Evolutionary conservation across 2,797 vertebrate genomes (phyloP), one percentile per base, ranked within the genome.

Genomic region (Halcyon chelicuti): DNA sequence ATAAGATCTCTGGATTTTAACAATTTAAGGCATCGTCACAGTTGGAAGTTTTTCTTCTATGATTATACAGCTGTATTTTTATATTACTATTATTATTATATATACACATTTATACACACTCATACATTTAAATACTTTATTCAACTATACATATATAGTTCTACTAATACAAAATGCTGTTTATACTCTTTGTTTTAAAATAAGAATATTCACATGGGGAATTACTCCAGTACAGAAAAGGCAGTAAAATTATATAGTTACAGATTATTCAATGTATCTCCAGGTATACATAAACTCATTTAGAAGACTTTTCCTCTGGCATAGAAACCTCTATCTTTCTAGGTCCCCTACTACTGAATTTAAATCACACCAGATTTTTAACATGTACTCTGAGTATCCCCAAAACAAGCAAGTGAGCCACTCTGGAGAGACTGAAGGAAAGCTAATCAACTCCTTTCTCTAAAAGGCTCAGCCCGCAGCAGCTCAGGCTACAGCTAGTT

Each of bases 221-320:
- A 78, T 73, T 78, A 61, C 42, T 72, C 46, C 40, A 86, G 61
- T 21, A 58, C 15, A 90, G 70, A 62, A 91, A 78, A 84, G 15
- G 70, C 58, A 95, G 60, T 94, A 95, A 94, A 97, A 84, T 93
- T 78, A 66, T 72, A 72, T 14, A 65, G 76, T 68, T 83, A 68
- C 35, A 94, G 47, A 49, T 9, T 22, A 55, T 55, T 88, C 84
- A 60, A 28, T 37, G 29, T 17, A 94, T 77, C 85, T 93, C 90
- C 46, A 54, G 49, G 35, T 83, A 67, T 42, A 21, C 60, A 72
- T 77, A 72, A 94, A 83, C 46, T 88, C 75, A 91, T 76, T 84
- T 54, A 62, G 70, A 72, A 55, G 62, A 76, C 23, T 68, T 57
- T 7, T 75, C 10, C 73, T 88, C 49, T 35, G 20, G 40, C 58